These are phyloP conservation scores for Drosophila nr. perissopoda DNA, from an alignment of 2,888 invertebrate species.

Conservation along the genomic window DNA sequence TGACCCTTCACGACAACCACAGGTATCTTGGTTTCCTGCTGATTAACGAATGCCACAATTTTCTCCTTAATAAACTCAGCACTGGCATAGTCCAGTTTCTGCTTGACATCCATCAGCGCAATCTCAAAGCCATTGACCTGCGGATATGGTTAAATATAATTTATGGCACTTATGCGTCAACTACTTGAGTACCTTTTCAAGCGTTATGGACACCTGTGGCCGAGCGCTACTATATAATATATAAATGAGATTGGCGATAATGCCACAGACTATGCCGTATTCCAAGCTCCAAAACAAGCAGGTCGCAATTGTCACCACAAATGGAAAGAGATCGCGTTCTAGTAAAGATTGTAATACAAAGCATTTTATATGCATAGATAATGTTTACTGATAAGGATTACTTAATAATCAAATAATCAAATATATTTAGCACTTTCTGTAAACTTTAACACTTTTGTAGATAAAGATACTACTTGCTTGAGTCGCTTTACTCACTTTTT, in stretches of 20 bases:
- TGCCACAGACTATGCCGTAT: constrained; percentile 94
- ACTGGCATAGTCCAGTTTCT: constrained; percentile 91
- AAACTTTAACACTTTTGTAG: background rate
- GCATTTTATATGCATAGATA: background rate
- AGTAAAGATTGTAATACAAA: constrained; percentile 56
- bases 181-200: constrained; percentile 75
- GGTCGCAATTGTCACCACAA: constrained; percentile 92
- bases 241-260: constrained; percentile 91
- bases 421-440: too few relatives aligned
- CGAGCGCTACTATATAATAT: constrained; percentile 93
- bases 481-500: constrained; percentile 87
- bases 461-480: background rate
- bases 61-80: constrained; percentile 90
- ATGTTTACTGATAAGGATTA: background rate
- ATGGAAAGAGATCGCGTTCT: constrained; percentile 95
- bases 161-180: constrained; percentile 24
- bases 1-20: constrained; percentile 91
- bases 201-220: constrained; percentile 89
- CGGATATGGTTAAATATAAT: background rate
- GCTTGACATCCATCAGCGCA: constrained; percentile 89
- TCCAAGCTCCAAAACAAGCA: constrained; percentile 93
- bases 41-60: constrained; percentile 90
- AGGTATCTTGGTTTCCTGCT: constrained; percentile 86
- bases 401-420: too few relatives aligned
- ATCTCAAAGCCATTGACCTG: constrained; percentile 85